Conservation (phyloP, 2,888 invertebrate genomes). For the Siphlonurus alternatus region DNA sequence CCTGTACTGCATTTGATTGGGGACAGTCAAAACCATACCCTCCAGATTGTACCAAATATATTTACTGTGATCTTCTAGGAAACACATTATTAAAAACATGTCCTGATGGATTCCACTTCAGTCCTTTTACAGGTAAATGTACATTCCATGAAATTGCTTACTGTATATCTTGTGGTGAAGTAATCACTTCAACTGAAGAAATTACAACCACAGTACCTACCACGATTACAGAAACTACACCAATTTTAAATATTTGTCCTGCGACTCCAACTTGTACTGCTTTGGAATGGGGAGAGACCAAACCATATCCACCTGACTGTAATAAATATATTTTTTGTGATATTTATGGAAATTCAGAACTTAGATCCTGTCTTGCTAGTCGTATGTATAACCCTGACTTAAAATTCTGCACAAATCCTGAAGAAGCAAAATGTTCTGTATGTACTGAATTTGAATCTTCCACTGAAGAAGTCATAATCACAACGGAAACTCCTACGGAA, state of each 20-base stretch:
- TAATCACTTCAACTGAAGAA: neutral
- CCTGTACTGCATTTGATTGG: neutral
- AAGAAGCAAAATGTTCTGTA: too few species aligned
- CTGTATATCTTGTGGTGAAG: neutral
- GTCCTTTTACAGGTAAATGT: neutral
- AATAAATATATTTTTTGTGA: neutral
- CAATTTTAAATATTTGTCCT: neutral
- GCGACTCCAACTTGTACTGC: neutral
- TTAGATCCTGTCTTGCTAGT: too few species aligned
- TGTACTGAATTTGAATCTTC: too few species aligned
- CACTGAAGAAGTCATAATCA: neutral
- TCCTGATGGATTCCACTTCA: neutral
- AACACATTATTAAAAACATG: neutral
- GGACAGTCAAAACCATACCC: neutral
- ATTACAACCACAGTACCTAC: neutral
- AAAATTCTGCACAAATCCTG: too few species aligned
- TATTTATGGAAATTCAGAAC: neutral
- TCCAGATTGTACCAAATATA: neutral
- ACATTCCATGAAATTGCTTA: neutral
- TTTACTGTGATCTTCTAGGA: neutral
- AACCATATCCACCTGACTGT: neutral
- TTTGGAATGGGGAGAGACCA: neutral
- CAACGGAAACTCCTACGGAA: neutral
- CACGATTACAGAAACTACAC: neutral
- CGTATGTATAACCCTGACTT: too few species aligned